Evolutionary conservation across 2,888 invertebrate species (phyloP).

Genomic region (Neoascia interrupta): DNA sequence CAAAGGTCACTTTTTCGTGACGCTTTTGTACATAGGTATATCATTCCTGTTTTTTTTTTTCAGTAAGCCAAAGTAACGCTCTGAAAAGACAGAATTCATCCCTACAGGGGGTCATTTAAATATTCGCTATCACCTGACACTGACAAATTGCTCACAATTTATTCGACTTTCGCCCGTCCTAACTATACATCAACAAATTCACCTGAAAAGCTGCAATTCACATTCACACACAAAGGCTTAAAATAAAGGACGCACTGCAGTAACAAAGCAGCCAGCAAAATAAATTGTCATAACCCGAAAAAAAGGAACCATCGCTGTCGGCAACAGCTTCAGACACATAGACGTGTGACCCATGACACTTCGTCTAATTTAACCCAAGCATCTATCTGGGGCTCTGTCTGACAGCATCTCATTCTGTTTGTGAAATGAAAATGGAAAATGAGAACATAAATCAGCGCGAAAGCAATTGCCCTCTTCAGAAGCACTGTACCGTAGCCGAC

Average conservation of each 20-base stretch:
- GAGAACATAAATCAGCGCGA: constrained; percentile 68
- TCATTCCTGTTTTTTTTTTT: too few species aligned
- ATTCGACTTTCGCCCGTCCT: constrained; percentile 45
- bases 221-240: constrained; percentile 10
- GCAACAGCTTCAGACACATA: constrained; percentile 33
- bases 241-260: constrained; percentile 54
- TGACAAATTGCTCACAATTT: constrained; percentile 63
- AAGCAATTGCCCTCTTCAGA: constrained; percentile 44
- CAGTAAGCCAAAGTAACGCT: too few species aligned
- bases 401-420: constrained; percentile 58
- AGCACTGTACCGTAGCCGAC: constrained; percentile 13
- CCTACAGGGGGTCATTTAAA: constrained; percentile 62
- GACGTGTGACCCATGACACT: constrained; percentile 62
- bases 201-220: constrained; percentile 41
- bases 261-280: constrained; percentile 35
- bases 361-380: constrained; percentile 54
- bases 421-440: constrained; percentile 67
- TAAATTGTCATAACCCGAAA: constrained; percentile 65
- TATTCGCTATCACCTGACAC: constrained; percentile 57
- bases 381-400: constrained; percentile 46
- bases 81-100: too few species aligned
- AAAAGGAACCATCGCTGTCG: background rate
- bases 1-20: too few species aligned
- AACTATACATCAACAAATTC: constrained; percentile 59
- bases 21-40: too few species aligned